phyloP scores from a whole-genome alignment of 2,888 invertebrate genomes.

The Homarus gammarus region DNA sequence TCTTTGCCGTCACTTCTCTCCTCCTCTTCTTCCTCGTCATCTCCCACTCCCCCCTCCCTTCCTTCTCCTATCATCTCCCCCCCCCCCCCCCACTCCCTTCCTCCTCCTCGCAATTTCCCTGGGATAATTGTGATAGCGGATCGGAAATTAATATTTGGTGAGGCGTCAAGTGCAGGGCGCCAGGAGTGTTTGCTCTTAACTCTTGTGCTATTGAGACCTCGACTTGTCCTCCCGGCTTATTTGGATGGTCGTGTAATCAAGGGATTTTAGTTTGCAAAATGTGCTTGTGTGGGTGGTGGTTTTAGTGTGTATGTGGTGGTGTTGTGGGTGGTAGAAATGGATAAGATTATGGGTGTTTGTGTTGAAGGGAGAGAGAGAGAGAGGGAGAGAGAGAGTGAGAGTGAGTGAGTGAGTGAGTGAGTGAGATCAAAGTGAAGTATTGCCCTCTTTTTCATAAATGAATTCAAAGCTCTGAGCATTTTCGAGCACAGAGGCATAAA shows the following conservation, averaged over 20 bases:
- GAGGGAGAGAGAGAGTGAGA: too few relatives aligned
- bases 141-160: conserved; percentile 3
- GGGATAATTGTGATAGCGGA: background rate
- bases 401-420: too few relatives aligned
- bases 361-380: too few relatives aligned
- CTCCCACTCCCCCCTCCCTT: background rate
- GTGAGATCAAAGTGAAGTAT: too few relatives aligned
- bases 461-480: too few relatives aligned
- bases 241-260: background rate
- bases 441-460: too few relatives aligned
- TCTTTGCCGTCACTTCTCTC: background rate
- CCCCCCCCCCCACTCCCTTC: background rate
- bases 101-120: background rate
- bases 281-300: background rate
- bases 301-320: too few relatives aligned
- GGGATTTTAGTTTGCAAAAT: background rate
- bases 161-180: background rate
- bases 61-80: too few relatives aligned
- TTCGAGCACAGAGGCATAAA: too few relatives aligned
- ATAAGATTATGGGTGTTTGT: too few relatives aligned
- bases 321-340: too few relatives aligned
- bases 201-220: background rate
- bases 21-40: background rate
- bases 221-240: background rate
- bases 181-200: background rate